Evolutionary conservation across 2,888 invertebrate species (phyloP), one percentile per base, ranked within the genome.

Genomic region (Brenthis hecate): DNA sequence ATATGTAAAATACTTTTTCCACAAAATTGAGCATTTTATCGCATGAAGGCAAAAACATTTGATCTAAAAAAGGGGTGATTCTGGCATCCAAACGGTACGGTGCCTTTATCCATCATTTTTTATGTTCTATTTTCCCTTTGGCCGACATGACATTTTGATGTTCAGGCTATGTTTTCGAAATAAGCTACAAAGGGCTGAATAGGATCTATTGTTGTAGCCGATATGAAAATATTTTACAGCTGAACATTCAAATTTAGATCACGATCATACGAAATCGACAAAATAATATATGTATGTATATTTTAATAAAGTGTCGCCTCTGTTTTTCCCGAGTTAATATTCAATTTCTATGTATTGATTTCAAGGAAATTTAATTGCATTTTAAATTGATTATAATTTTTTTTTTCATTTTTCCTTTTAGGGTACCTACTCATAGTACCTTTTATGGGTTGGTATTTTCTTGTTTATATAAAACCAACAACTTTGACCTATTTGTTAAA

Each of bases 41-140:
- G 19, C 4, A 62, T 23, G n/a, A 13, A n/a, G 54, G 14, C 53
- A 48, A 58, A 48, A 66, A 60, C 19, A 58, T 66, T 54, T 53
- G 51, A n/a, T 58, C 53, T 53, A 43, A 54, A 54, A 60, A 6
- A 66, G 23, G 47, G 16, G 16, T 16, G 54, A 62, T 54, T 61
- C 54, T 48, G 60, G 32, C 55, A 32, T 54, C 11, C 48, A 48
- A 55, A 55, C 60, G 60, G 66, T 48, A 66, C 55, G 36, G 32
- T 13, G 36, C 60, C 32, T 55, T 55, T 54, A 47, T 60, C 47
- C 43, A 19, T 19, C 28, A 55, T 36, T 50, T 65, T 65, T 61
- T 50, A 43, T 62, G 66, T n/a, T 55, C 55, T 56, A 61, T 55
- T 66, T 54, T 66, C 55, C 23, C 19, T 66, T 66, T 60, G 54